phyloP scores from a whole-genome alignment of 37 sponge, comb jelly and placozoan genomes.

The Hormiphora californensis region DNA sequence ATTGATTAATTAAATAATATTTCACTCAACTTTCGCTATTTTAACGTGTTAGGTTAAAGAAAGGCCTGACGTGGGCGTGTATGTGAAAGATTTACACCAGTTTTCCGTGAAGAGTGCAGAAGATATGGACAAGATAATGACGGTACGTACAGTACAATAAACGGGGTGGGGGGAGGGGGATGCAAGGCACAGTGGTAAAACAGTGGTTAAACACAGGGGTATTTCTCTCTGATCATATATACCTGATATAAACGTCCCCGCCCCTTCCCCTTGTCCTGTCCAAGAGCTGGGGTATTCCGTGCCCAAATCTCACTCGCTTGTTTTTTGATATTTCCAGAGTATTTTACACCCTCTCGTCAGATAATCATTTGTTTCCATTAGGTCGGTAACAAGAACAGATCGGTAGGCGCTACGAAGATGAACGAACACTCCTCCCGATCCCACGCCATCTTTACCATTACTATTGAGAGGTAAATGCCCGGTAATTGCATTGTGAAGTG shows the following conservation, averaged over 20 bases:
- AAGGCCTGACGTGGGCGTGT: conserved; percentile 89
- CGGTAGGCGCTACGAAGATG: conserved; percentile 56
- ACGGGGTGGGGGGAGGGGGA: not conserved
- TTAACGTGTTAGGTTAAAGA: conserved; percentile 84
- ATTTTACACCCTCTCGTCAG: not conserved
- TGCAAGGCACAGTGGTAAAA: no score
- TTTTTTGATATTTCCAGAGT: no score
- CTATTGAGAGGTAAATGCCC: conserved; percentile 78
- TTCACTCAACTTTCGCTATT: no score
- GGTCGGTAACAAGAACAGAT: conserved; percentile 39
- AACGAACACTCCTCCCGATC: conserved; percentile 81
- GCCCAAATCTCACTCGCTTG: no score
- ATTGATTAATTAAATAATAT: no score
- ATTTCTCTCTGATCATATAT: no score
- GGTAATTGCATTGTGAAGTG: no score
- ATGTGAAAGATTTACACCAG: conserved; percentile 81
- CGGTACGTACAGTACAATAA: conserved; percentile 23
- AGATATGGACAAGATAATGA: conserved; percentile 91
- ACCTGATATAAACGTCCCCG: no score
- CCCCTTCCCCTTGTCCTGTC: no score
- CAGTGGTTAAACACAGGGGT: no score
- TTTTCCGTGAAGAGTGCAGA: conserved; percentile 84
- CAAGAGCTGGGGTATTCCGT: no score
- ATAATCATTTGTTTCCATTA: not conserved
- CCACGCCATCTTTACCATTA: conserved; percentile 93